Conservation (phyloP, 2,113 vertebrate species). For the Beaufortia kweichowensis region DNA sequence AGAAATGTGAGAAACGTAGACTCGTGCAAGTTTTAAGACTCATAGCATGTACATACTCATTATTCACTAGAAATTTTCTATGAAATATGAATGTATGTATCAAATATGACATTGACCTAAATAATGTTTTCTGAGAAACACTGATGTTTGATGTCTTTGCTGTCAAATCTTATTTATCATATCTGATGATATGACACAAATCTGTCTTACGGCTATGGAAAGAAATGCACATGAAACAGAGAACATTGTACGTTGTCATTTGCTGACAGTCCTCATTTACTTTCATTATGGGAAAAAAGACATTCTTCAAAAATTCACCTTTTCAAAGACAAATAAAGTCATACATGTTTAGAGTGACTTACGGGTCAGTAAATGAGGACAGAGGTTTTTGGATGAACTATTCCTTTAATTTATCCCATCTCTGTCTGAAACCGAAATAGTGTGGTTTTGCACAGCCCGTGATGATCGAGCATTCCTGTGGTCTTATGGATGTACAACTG, state of each 20-base stretch:
- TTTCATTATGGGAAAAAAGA: neutral
- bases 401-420: neutral
- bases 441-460: neutral
- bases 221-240: no score
- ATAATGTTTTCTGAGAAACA: no score
- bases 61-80: no score
- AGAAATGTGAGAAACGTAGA: no score
- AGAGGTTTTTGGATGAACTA: neutral
- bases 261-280: neutral
- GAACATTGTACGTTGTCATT: neutral
- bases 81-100: no score
- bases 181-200: no score
- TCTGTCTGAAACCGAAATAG: neutral
- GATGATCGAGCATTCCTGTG: constrained; percentile 21
- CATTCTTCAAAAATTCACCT: neutral
- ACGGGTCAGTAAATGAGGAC: neutral
- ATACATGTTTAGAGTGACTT: neutral
- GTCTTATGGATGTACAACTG: constrained; percentile 24
- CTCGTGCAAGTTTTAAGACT: no score
- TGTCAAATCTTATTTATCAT: no score
- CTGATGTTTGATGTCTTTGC: no score
- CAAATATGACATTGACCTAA: no score
- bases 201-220: no score
- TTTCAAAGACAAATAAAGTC: neutral
- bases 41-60: no score